Conservation (phyloP, 2,888 invertebrate species). For the Eupithecia tripunctaria region DNA sequence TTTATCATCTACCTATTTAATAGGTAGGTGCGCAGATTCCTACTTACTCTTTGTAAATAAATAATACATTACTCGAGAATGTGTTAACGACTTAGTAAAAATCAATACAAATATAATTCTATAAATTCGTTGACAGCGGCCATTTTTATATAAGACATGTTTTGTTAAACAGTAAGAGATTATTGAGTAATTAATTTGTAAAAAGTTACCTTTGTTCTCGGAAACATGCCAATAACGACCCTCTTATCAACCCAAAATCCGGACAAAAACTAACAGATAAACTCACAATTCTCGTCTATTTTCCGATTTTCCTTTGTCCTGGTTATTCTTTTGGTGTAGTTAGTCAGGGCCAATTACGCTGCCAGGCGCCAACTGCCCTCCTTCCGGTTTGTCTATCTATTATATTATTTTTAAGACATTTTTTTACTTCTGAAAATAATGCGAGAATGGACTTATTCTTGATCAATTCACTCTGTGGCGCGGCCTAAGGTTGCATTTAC, state of each 20-base stretch:
- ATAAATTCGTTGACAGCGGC: background rate
- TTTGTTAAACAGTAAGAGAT: background rate
- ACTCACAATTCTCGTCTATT: conserved; percentile 27
- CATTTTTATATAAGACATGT: background rate
- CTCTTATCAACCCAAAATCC: background rate
- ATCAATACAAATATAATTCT: background rate
- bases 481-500: too few species aligned
- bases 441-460: background rate
- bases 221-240: too few species aligned
- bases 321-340: conserved; percentile 66
- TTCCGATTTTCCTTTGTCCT: conserved; percentile 65
- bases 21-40: too few species aligned
- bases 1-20: background rate
- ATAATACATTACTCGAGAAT: too few species aligned
- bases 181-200: too few species aligned
- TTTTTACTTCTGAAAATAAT: conserved; percentile 18
- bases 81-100: too few species aligned
- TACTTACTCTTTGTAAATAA: too few species aligned
- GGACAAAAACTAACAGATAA: background rate
- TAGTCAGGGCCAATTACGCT: conserved; percentile 77
- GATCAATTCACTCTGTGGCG: too few species aligned
- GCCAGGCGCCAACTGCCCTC: conserved; percentile 63
- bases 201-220: too few species aligned
- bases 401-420: conserved; percentile 33
- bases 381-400: conserved; percentile 59